Percentiles rank a stretch among this genome's conserved stretches.
These are phyloP conservation scores for Oreochromis grahami DNA, from an alignment of 2,797 vertebrate species.

Conservation along the genomic window DNA sequence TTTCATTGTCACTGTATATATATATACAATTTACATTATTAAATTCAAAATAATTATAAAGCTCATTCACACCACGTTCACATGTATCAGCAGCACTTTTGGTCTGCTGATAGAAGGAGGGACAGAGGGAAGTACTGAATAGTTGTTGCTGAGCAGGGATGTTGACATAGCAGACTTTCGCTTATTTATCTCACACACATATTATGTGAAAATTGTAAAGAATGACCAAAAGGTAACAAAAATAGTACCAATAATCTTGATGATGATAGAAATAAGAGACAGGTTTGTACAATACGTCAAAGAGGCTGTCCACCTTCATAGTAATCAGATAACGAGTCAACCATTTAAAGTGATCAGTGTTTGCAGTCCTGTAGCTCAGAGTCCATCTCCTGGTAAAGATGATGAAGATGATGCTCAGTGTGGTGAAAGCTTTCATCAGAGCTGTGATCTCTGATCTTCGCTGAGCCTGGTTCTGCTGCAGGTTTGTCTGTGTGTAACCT, in stretches of 20 bases:
- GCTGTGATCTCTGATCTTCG: neutral
- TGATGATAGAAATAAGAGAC: too few relatives aligned
- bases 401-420: neutral
- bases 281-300: too few relatives aligned
- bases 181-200: too few relatives aligned
- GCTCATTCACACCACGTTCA: rapidly evolving
- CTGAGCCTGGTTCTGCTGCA: neutral
- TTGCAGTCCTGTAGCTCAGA: rapidly evolving
- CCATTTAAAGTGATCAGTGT: neutral
- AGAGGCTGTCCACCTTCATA: too few relatives aligned
- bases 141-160: too few relatives aligned
- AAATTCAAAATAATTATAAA: rapidly evolving
- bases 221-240: too few relatives aligned
- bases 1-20: neutral
- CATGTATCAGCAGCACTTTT: too few relatives aligned
- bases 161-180: too few relatives aligned
- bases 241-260: too few relatives aligned
- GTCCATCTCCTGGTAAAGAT: rapidly evolving
- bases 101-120: too few relatives aligned
- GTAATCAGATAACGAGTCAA: neutral
- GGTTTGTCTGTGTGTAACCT: neutral
- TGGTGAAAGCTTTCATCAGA: neutral
- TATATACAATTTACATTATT: neutral
- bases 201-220: too few relatives aligned
- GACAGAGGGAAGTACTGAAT: too few relatives aligned